These are phyloP conservation scores for Acipenser transmontanus DNA, from an alignment of 2,797 vertebrate genomes.

Conservation along the genomic window DNA sequence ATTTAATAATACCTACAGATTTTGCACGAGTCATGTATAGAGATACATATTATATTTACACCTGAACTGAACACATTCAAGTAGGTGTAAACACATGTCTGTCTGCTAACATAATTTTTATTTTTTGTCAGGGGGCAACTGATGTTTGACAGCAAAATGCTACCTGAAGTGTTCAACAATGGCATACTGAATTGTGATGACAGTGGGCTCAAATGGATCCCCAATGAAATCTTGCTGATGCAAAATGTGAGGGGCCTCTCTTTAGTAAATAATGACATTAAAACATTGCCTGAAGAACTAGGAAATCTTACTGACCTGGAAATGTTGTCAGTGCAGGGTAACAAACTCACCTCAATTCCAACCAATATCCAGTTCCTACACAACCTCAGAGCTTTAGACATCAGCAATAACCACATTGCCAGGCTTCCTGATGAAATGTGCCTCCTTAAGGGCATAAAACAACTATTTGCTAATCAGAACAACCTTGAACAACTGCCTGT, in stretches of 20 bases:
- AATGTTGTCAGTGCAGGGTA: constrained; percentile 44
- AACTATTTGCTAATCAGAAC: constrained; percentile 40
- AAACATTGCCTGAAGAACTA: constrained; percentile 30
- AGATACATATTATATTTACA: too few species aligned
- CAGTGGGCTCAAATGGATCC: constrained; percentile 35
- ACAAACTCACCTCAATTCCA: constrained; percentile 38
- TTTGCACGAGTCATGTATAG: too few species aligned
- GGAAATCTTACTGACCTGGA: constrained; percentile 36
- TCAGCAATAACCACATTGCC: constrained; percentile 36
- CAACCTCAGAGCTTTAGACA: constrained; percentile 40
- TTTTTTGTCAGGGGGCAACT: background rate
- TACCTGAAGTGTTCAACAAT: background rate
- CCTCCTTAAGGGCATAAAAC: constrained; percentile 28
- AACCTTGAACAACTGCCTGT: constrained; percentile 37
- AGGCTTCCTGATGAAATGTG: constrained; percentile 33
- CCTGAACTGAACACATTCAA: too few species aligned
- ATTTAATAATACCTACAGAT: too few species aligned
- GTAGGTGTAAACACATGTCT: too few species aligned
- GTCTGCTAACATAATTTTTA: too few species aligned
- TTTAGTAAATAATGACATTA: constrained; percentile 45
- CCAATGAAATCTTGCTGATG: constrained; percentile 31
- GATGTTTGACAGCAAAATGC: background rate
- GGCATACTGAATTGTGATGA: constrained; percentile 33
- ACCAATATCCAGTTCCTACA: constrained; percentile 37
- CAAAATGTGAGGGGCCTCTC: constrained; percentile 37